phyloP scores from a whole-genome alignment of 2,888 invertebrate genomes.

The Aproaerema taeniolella region DNA sequence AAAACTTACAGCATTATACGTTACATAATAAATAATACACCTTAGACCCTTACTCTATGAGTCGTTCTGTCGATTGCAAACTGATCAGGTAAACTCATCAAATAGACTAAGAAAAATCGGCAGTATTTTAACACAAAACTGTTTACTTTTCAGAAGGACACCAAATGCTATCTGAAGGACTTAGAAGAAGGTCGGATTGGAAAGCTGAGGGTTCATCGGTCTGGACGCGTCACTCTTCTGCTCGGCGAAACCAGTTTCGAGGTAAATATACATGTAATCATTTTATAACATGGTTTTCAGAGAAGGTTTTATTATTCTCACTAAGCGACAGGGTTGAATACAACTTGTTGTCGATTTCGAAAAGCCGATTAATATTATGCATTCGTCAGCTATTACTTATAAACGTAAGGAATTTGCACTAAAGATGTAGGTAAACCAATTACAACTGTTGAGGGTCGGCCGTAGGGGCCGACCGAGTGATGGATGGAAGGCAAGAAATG shows the following conservation, averaged over 20 bases:
- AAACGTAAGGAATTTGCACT: no score
- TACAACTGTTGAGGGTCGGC: no score
- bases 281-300: background rate
- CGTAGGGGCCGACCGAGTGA: no score
- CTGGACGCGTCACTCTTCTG: conserved; percentile 73
- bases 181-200: conserved; percentile 79
- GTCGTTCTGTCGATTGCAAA: no score
- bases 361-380: background rate
- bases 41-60: no score
- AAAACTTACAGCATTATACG: no score
- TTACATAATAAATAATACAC: no score
- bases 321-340: no score
- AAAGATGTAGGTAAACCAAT: background rate
- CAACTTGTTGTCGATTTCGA: background rate
- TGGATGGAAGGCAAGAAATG: no score
- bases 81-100: no score
- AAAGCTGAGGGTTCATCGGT: conserved; percentile 67
- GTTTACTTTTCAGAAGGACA: conserved; percentile 36
- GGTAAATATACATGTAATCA: conserved; percentile 26
- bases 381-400: background rate
- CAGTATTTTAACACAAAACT: background rate
- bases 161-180: conserved; percentile 52
- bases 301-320: no score
- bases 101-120: no score
- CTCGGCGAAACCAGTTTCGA: conserved; percentile 78